Percentiles rank a stretch among this genome's conserved stretches.
Evolutionary conservation across 2,797 vertebrate species (phyloP).

Genomic region (Enteromius trimaculatus): DNA sequence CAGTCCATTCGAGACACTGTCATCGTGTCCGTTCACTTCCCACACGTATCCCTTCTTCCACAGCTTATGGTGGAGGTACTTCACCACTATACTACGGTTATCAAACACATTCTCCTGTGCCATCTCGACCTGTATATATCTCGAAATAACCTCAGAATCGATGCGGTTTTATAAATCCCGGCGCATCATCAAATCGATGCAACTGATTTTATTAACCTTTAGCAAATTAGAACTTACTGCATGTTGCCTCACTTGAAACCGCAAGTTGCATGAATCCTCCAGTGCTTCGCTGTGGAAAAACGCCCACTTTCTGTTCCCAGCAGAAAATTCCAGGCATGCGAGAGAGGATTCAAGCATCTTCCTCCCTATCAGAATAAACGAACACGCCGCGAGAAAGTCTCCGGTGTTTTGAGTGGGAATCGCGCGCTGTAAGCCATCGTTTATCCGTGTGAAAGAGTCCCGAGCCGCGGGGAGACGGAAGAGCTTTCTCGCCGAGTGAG

Average conservation of each 20-base stretch:
- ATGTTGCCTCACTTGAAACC: conserved; percentile 43
- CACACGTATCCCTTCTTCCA: conserved; percentile 90
- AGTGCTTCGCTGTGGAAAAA: conserved; percentile 45
- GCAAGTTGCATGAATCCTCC: conserved; percentile 37
- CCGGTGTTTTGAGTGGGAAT: neutral
- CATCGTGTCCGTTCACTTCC: conserved; percentile 74
- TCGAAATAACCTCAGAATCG: neutral
- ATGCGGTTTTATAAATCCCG: neutral
- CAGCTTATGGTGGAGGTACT: conserved; percentile 96
- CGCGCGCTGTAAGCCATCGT: conserved; percentile 2
- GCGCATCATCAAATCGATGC: conserved; percentile 21
- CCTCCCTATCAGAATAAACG: conserved; percentile 21
- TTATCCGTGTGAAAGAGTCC: conserved; percentile 32
- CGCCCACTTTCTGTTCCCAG: conserved; percentile 55
- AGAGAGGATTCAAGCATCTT: conserved; percentile 26
- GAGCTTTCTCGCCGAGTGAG: conserved; percentile 34
- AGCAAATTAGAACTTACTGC: conserved; percentile 37
- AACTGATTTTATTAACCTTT: neutral
- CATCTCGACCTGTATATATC: conserved; percentile 66
- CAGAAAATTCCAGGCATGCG: conserved; percentile 36
- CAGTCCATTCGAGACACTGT: conserved; percentile 72
- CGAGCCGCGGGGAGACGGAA: conserved; percentile 55
- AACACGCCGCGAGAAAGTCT: neutral
- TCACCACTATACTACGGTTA: conserved; percentile 91
- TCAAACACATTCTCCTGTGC: conserved; percentile 75